These are phyloP conservation scores for Anoncus sp. DNA, from an alignment of 2,888 invertebrate species.

Conservation along the genomic window DNA sequence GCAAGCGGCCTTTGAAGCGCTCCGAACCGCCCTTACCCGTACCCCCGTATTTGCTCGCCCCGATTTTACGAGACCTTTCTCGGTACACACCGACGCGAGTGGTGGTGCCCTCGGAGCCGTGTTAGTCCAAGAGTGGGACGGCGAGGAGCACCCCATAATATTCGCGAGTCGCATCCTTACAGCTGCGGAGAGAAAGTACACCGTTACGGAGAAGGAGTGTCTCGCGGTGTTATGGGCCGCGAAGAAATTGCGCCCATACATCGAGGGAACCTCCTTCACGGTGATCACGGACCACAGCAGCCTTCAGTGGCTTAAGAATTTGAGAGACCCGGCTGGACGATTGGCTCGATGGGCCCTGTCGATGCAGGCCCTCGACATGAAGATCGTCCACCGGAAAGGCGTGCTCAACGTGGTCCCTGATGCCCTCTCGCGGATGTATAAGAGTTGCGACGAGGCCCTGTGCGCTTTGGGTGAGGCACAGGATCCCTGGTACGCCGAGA, in stretches of 20 bases:
- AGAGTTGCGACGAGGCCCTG: neutral
- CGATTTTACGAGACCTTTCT: conserved; percentile 37
- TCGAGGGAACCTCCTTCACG: conserved; percentile 65
- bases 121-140: conserved; percentile 53
- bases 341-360: conserved; percentile 2
- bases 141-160: conserved; percentile 57
- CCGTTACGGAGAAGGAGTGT: conserved; percentile 63
- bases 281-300: conserved; percentile 65
- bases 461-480: neutral
- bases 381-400: conserved; percentile 57
- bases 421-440: conserved; percentile 36
- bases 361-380: conserved; percentile 42
- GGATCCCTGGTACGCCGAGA: conserved; percentile 30
- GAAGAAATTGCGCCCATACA: conserved; percentile 58
- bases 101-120: conserved; percentile 54
- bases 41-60: conserved; percentile 31
- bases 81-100: conserved; percentile 51
- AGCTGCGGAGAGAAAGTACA: conserved; percentile 57
- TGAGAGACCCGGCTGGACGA: neutral
- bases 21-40: neutral
- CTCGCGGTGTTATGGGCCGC: conserved; percentile 62
- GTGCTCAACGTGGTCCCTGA: conserved; percentile 56
- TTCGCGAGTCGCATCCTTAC: conserved; percentile 59
- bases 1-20: neutral
- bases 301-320: neutral